phyloP scores from a whole-genome alignment of 2,888 invertebrate species.

The Piscicola geometra region DNA sequence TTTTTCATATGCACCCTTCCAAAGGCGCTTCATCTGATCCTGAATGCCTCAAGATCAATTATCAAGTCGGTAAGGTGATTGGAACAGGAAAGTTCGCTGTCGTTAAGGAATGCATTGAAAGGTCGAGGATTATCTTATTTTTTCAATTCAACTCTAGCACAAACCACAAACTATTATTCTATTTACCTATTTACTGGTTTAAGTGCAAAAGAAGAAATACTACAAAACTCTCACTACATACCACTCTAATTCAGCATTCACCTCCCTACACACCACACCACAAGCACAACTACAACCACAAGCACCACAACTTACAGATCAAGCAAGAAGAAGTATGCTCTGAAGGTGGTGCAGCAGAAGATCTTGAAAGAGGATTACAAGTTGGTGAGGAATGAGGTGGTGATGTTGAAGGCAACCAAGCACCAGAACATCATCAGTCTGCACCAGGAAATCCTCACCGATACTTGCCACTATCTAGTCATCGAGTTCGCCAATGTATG shows the following conservation, averaged over 20 bases:
- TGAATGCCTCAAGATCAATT: constrained; percentile 57
- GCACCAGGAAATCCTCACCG: constrained; percentile 81
- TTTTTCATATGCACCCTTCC: background rate
- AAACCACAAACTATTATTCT: too few relatives aligned
- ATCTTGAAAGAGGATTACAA: constrained; percentile 73
- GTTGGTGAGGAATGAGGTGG: constrained; percentile 67
- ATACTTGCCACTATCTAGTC: constrained; percentile 81
- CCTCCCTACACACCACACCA: too few relatives aligned
- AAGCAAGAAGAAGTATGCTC: constrained; percentile 59
- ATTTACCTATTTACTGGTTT: too few relatives aligned
- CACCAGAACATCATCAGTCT: constrained; percentile 91
- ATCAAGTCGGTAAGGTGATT: constrained; percentile 74
- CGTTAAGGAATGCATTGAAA: constrained; percentile 73
- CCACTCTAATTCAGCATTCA: too few relatives aligned
- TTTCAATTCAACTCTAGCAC: too few relatives aligned
- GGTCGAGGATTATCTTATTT: too few relatives aligned
- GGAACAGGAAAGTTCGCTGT: constrained; percentile 95
- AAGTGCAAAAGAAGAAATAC: too few relatives aligned
- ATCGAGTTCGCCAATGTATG: constrained; percentile 86
- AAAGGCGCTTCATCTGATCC: constrained; percentile 19
- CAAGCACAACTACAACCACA: too few relatives aligned
- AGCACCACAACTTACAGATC: constrained; percentile 23
- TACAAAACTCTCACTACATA: too few relatives aligned
- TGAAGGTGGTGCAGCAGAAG: constrained; percentile 94
- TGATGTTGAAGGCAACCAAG: constrained; percentile 79